Base-by-base conservation (phyloP, 1,140 invertebrate species). In the Proctacanthus coquilletti region DNA sequence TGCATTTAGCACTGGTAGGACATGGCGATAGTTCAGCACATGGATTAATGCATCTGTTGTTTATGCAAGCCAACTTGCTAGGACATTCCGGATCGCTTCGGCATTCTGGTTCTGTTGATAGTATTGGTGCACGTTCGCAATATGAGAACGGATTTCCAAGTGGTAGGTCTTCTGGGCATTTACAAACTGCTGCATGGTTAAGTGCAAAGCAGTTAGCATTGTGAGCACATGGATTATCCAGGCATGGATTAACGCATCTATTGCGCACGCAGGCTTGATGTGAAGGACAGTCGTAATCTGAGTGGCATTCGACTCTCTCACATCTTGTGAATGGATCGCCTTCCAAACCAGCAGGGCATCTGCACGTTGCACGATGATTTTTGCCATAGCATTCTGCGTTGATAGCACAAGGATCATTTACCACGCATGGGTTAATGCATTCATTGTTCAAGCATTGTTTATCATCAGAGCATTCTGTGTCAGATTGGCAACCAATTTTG, bases 361-460 rank as follows among this genome's bases (percentile, higher is more conserved):
- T 71, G 48, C 85, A 91, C 15, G 74, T 69, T 1, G 81, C 71
- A 35, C 75, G 69, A 55, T 88, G 83, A 46, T 76, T 74, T 17
- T 72, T 68, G 4, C 80, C 82, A 39, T 71, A 81, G 49, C 86
- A 91, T 55, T 84, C 75, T 0, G 84, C 84, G 45, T 80, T 85
- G 19, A 77, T 67, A 0, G 81, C 77, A 50, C 86, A 91, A 1
- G 79, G 77, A 53, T 82, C 76, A 39, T 72, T 71, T 4, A 86
- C 48, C 2, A 84, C 60, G 47, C 84, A 88, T 15, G 81, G 80
- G 56, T 74, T 83, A 4, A 85, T 61, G 43, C 83, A 86, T 47
- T 82, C 78, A 0, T 74, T 73, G 47, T 87, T 85, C 47, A 83
- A 75, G 45, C 87, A 92, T 37, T 78, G 77, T 46, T 84, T 75